These are phyloP conservation scores for Entomobrya proxima DNA, from an alignment of 2,888 invertebrate genomes.

Conservation along the genomic window DNA sequence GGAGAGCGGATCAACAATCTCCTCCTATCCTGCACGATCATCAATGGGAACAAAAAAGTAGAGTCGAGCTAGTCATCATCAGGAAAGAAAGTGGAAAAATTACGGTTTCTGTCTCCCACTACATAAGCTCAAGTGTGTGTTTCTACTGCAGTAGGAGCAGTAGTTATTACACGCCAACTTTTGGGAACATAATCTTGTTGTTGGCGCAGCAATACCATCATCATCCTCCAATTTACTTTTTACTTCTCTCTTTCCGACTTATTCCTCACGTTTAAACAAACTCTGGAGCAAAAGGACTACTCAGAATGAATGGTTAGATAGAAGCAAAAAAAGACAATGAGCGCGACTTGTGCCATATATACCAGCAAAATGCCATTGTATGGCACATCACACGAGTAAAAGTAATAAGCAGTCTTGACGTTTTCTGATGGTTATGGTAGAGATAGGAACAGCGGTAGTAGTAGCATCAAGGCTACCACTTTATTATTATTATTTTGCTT, in stretches of 20 bases:
- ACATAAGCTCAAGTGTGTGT: constrained; percentile 28
- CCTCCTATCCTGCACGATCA: constrained; percentile 76
- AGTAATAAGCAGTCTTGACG: too few relatives aligned
- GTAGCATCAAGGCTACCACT: neutral
- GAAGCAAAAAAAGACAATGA: constrained; percentile 6
- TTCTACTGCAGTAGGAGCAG: neutral
- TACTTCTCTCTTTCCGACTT: constrained; percentile 10
- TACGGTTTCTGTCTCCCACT: constrained; percentile 69
- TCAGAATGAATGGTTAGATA: neutral
- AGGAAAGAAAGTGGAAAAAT: constrained; percentile 74
- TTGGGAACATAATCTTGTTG: constrained; percentile 70
- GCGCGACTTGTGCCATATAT: neutral
- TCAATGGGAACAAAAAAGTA: constrained; percentile 75
- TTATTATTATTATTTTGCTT: constrained; percentile 1
- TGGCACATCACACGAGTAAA: constrained; percentile 20
- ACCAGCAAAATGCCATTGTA: neutral
- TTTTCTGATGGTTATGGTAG: too few relatives aligned
- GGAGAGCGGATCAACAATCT: constrained; percentile 75
- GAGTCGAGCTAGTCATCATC: constrained; percentile 49
- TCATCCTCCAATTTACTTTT: constrained; percentile 35
- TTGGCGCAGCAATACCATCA: constrained; percentile 43
- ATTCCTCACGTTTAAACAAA: constrained; percentile 13
- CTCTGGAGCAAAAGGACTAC: neutral
- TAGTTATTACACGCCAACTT: constrained; percentile 72
- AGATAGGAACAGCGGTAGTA: neutral